These are phyloP conservation scores for Xiphorhynchus elegans DNA, from an alignment of 2,113 vertebrate genomes.

Conservation along the genomic window DNA sequence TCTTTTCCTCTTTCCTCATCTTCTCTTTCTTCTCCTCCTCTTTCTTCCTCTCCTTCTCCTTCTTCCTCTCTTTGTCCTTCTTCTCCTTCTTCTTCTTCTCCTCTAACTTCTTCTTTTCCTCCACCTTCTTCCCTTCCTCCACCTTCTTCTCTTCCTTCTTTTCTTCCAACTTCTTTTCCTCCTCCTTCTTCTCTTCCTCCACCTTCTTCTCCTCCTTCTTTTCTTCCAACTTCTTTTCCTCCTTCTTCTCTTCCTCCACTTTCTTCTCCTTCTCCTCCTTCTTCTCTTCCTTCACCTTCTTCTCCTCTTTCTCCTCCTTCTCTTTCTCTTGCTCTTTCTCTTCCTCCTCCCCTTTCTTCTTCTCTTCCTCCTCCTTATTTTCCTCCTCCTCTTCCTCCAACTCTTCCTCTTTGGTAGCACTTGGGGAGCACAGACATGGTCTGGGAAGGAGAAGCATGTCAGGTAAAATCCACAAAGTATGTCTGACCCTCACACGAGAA, in stretches of 20 bases:
- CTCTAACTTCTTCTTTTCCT: no score
- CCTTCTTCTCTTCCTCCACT: neutral
- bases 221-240: neutral
- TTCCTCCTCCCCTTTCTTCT: neutral
- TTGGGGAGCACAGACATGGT: constrained; percentile 51
- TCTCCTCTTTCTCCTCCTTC: neutral
- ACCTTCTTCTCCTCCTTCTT: neutral
- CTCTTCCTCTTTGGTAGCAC: neutral
- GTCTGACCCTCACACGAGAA: neutral
- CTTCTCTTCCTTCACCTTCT: fast-evolving
- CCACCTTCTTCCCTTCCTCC: no score
- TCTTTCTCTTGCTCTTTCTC: fast-evolving
- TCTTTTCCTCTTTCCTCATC: neutral
- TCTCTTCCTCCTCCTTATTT: fast-evolving
- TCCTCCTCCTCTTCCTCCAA: neutral
- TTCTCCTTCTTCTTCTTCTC: neutral
- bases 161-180: neutral
- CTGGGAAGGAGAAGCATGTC: constrained; percentile 38
- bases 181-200: neutral
- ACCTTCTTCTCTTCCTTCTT: fast-evolving
- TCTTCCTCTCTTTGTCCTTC: neutral
- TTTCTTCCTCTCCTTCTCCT: neutral
- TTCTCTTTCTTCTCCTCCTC: neutral
- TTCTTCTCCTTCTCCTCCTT: no score
- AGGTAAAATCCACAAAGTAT: fast-evolving